phyloP scores from a whole-genome alignment of 1,140 invertebrate genomes.

The Ladona fulva region DNA sequence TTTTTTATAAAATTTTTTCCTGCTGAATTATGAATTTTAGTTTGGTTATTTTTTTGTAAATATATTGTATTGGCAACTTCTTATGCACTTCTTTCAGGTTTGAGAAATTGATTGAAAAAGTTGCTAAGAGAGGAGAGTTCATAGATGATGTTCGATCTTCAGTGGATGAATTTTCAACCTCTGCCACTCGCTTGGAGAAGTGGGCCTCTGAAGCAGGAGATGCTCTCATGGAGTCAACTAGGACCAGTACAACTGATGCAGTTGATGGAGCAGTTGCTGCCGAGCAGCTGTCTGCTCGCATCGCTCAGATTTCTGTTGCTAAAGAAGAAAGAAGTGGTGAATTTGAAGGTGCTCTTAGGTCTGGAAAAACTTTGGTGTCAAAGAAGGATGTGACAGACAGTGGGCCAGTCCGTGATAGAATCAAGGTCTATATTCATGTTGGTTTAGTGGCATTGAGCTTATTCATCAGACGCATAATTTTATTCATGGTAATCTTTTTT shows the following conservation, averaged over 20 bases:
- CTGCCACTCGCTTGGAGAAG: conserved; percentile 55
- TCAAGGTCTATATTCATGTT: conserved; percentile 47
- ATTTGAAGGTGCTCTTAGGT: conserved; percentile 68
- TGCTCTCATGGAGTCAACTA: neutral
- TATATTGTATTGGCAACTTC: neutral
- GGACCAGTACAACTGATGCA: neutral
- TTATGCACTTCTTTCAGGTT: conserved; percentile 46
- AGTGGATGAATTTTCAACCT: conserved; percentile 60
- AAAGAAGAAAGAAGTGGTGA: conserved; percentile 43
- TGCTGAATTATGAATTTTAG: neutral
- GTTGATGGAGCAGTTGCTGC: neutral
- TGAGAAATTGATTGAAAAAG: conserved; percentile 74
- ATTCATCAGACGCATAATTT: neutral
- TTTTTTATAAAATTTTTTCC: neutral
- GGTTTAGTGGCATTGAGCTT: conserved; percentile 16
- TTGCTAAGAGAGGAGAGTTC: conserved; percentile 65
- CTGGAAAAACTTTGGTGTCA: conserved; percentile 72
- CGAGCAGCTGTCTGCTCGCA: neutral
- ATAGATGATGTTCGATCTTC: conserved; percentile 69
- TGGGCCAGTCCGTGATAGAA: conserved; percentile 70
- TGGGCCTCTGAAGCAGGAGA: conserved; percentile 38
- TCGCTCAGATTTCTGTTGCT: neutral
- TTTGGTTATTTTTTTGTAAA: neutral
- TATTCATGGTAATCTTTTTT: neutral
- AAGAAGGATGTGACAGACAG: conserved; percentile 87